Percentiles rank a stretch among this genome's conserved stretches.
Evolutionary conservation across 64 coral and sea anemone genomes (phyloP).

Genomic region (Anthopleura sola): DNA sequence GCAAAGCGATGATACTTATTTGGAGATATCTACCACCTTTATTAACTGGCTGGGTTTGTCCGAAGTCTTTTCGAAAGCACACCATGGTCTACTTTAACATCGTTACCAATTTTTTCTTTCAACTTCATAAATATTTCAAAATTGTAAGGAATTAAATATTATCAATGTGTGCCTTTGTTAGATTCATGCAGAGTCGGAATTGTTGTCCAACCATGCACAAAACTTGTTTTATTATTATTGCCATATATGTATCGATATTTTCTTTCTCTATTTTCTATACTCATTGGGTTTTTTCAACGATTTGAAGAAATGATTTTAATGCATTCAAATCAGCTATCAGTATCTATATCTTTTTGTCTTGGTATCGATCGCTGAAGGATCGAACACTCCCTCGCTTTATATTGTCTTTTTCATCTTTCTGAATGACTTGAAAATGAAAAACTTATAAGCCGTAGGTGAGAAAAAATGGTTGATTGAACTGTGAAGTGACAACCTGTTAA

Average conservation of each 20-base stretch:
- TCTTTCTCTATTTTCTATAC: neutral
- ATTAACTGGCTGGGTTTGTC: neutral
- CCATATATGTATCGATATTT: neutral
- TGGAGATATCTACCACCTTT: neutral
- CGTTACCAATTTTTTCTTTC: neutral
- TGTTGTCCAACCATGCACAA: neutral
- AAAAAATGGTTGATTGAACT: neutral
- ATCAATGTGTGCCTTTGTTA: slow-evolving; percentile 5
- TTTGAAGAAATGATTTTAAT: neutral
- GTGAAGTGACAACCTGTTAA: neutral
- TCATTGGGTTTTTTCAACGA: neutral
- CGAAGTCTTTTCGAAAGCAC: neutral
- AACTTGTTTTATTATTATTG: neutral
- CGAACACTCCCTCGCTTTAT: neutral
- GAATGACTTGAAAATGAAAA: neutral
- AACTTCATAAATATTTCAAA: neutral
- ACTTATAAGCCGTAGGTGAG: neutral
- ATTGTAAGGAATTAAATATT: slow-evolving; percentile 11
- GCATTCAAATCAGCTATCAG: neutral
- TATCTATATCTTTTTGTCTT: neutral
- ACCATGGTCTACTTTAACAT: neutral
- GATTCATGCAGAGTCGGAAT: neutral
- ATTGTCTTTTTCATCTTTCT: too few species aligned
- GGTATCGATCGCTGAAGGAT: neutral
- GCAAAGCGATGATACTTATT: neutral